These are phyloP conservation scores for Akabosia matsudoensis DNA, from an alignment of 1,140 invertebrate species.

Conservation along the genomic window DNA sequence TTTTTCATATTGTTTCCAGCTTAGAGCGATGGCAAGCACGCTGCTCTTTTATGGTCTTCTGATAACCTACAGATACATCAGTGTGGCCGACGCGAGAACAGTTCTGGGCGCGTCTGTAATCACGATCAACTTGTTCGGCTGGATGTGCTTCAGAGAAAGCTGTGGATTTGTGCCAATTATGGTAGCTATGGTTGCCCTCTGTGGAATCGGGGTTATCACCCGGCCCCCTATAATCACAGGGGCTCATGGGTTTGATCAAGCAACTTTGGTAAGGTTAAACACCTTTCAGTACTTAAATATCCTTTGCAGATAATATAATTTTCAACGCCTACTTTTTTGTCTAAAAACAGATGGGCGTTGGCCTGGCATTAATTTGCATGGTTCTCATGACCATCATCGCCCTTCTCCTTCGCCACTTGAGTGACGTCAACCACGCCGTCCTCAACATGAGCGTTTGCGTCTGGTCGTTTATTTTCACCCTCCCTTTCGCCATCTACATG, in stretches of 20 bases:
- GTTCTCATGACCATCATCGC: background rate
- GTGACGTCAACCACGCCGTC: constrained; percentile 1
- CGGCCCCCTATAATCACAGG: constrained; percentile 12
- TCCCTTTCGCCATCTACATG: background rate
- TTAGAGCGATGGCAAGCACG: constrained; percentile 26
- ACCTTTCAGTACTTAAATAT: too few relatives aligned
- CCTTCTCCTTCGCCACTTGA: background rate
- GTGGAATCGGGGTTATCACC: constrained; percentile 21
- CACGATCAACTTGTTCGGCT: background rate
- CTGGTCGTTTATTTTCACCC: background rate
- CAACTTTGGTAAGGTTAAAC: constrained; percentile 7
- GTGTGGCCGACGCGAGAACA: constrained; percentile 26
- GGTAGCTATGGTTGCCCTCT: background rate
- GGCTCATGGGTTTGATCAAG: background rate
- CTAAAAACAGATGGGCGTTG: background rate
- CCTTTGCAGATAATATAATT: too few relatives aligned
- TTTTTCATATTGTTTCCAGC: too few relatives aligned
- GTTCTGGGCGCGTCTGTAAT: constrained; percentile 18
- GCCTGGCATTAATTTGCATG: background rate
- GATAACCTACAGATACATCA: constrained; percentile 26
- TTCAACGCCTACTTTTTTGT: too few relatives aligned
- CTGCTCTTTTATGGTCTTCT: constrained; percentile 25
- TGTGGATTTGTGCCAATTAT: constrained; percentile 2
- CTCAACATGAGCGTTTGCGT: background rate
- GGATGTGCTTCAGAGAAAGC: constrained; percentile 10